Evolutionary conservation across 2,888 invertebrate species (phyloP), one percentile per base, ranked within the genome.

Genomic region (Melieria omissa): DNA sequence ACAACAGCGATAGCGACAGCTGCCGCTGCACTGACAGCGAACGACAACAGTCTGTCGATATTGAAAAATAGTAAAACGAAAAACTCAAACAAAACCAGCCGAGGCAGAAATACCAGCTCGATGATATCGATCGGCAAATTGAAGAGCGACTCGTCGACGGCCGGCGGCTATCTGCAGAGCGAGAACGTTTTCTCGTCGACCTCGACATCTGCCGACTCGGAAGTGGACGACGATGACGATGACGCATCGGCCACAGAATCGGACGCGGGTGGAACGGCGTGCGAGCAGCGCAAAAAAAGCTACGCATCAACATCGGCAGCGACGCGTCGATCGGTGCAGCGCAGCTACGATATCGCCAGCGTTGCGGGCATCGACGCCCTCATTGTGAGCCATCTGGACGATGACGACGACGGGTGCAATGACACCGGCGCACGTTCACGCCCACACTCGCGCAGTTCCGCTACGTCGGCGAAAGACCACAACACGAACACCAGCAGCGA

Each of bases 181-280:
- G 89, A 92, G 81, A 90, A 89, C 82, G 89, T 90, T 61, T 90
- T 89, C 49, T 89, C 90, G 16, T 90, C 90, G 0, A 76, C 78
- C 12, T 88, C 89, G 68, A 74, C 78, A 5, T 88, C 89, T 73
- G 71, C 73, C 29, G 75, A 74, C 87, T 54, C 69, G 49, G 65
- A 68, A 61, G 71, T 44, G 73, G 74, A 71, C 85, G 88, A 85
- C 75, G 78, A 78, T 75, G 58, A 85, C 77, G 79, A 79, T 77
- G 29, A 3, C 29, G 65, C 57, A 45, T 57, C 52, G 49, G 76
- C 75, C 41, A 65, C 69, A 12, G 68, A 68, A 6, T 65, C 64
- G 57, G 62, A 57, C 5, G 52, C 65, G 65, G 46, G 9, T 10
- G 46, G 69, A 55, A 63, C 52, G 4, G 14, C 69, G 63, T 47